Percentiles rank a stretch among this genome's conserved stretches.
These are phyloP conservation scores for Zaprionus taronus DNA, from an alignment of 1,140 invertebrate species.

Conservation along the genomic window DNA sequence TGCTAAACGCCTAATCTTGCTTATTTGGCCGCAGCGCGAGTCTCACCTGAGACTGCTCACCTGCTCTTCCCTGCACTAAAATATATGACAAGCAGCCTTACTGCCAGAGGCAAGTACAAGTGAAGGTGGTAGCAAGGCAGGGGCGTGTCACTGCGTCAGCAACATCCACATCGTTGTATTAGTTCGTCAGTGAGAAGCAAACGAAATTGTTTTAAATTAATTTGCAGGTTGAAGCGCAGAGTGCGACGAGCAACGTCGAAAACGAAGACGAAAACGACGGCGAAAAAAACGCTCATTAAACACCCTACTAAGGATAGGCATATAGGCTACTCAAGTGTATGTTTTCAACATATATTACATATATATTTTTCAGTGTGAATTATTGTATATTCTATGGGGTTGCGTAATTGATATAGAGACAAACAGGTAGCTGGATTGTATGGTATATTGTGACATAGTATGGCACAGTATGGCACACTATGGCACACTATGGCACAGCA, in stretches of 20 bases:
- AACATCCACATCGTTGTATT: conserved; percentile 48
- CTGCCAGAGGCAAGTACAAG: background rate
- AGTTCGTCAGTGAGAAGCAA: conserved; percentile 61
- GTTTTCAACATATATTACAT: background rate
- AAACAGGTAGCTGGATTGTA: too few relatives aligned
- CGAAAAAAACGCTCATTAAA: conserved; percentile 38
- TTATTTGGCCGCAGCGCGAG: conserved; percentile 56
- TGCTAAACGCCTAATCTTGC: conserved; percentile 77
- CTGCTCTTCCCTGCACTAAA: background rate
- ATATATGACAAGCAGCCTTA: conserved; percentile 18
- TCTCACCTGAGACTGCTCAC: conserved; percentile 16
- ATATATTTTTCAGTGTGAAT: too few relatives aligned
- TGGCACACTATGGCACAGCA: too few relatives aligned
- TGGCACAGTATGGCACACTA: too few relatives aligned
- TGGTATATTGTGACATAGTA: too few relatives aligned
- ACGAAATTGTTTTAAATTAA: conserved; percentile 79
- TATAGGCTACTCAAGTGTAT: background rate
- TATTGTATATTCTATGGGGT: too few relatives aligned
- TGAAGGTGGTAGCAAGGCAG: background rate
- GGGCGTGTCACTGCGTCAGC: background rate
- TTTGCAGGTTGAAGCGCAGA: conserved; percentile 61
- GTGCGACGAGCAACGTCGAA: conserved; percentile 25
- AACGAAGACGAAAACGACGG: background rate
- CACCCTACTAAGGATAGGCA: background rate
- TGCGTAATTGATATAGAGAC: too few relatives aligned